Percentiles rank a stretch among this genome's conserved stretches.
Evolutionary conservation across 1,140 invertebrate genomes (phyloP).

Genomic region (Drosophila funebris): DNA sequence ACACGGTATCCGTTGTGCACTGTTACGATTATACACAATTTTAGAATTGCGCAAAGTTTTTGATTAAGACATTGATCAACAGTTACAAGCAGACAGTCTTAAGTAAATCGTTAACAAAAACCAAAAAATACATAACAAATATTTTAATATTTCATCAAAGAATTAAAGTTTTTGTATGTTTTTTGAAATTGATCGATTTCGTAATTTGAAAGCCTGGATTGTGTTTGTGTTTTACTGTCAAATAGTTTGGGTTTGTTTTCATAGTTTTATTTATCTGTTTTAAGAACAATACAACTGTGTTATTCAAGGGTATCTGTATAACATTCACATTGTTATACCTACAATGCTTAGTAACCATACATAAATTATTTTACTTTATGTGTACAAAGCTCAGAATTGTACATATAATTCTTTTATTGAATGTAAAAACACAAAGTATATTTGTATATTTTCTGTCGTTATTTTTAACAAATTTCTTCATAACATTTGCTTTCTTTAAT

Average conservation of each 20-base stretch:
- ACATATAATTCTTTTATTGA: constrained; percentile 16
- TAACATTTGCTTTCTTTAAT: constrained; percentile 40
- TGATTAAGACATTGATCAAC: background rate
- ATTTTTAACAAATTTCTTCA: constrained; percentile 29
- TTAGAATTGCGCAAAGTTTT: background rate
- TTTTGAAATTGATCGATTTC: background rate
- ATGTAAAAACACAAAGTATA: background rate
- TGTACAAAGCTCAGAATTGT: constrained; percentile 8
- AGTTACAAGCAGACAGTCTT: background rate
- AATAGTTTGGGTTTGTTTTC: background rate
- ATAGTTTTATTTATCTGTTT: background rate
- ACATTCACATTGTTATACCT: constrained; percentile 13
- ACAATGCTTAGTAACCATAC: constrained; percentile 5
- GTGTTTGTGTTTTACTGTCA: background rate
- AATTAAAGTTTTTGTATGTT: background rate
- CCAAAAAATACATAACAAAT: background rate
- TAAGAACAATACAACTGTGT: constrained; percentile 10
- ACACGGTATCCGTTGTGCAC: constrained; percentile 28
- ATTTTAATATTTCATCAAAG: background rate
- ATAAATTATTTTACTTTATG: constrained; percentile 5
- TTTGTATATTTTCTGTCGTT: constrained; percentile 8
- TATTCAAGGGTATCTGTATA: constrained; percentile 38
- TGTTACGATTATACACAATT: constrained; percentile 11
- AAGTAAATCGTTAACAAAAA: background rate
- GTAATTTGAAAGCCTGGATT: constrained; percentile 12